Evolutionary conservation across 1,140 invertebrate genomes (phyloP).

Genomic region (Pseudomyrmex gracilis): DNA sequence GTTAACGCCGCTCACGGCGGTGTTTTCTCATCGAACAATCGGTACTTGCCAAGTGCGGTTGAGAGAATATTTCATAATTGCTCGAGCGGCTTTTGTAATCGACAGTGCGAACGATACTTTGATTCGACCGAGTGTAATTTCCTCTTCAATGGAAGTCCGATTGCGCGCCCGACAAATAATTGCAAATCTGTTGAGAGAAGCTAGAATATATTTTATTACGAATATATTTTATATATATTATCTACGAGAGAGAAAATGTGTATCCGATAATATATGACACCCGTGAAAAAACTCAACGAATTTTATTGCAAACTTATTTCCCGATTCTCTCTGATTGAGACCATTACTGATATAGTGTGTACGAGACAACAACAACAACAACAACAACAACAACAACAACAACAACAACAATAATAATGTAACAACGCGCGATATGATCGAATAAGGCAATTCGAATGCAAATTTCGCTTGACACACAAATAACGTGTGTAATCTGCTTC

Average conservation of each 20-base stretch:
- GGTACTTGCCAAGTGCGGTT: not conserved
- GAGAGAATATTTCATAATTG: not conserved
- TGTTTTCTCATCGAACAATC: slow-evolving; percentile 27
- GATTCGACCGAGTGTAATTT: not conserved
- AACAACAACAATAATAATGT: slow-evolving; percentile 1
- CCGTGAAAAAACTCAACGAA: too few relatives aligned
- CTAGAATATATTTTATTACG: not conserved
- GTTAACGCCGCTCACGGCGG: not conserved
- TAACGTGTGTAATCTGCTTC: slow-evolving; percentile 1
- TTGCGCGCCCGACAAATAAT: too few relatives aligned
- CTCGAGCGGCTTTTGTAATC: not conserved
- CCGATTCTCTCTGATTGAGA: too few relatives aligned
- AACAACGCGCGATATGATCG: not conserved
- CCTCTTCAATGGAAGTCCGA: not conserved
- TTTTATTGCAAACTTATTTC: too few relatives aligned
- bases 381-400: not conserved
- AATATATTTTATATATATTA: slow-evolving; percentile 6
- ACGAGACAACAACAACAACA: slow-evolving; percentile 3
- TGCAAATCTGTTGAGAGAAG: not conserved
- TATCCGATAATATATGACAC: too few relatives aligned
- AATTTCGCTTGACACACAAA: slow-evolving; percentile 2
- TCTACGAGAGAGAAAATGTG: not conserved
- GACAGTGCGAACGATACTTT: not conserved
- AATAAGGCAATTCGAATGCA: slow-evolving; percentile 11
- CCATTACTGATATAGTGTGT: too few relatives aligned